Evolutionary conservation across 2,113 vertebrate species (phyloP).

Genomic region (Chloropsis hardwickii): DNA sequence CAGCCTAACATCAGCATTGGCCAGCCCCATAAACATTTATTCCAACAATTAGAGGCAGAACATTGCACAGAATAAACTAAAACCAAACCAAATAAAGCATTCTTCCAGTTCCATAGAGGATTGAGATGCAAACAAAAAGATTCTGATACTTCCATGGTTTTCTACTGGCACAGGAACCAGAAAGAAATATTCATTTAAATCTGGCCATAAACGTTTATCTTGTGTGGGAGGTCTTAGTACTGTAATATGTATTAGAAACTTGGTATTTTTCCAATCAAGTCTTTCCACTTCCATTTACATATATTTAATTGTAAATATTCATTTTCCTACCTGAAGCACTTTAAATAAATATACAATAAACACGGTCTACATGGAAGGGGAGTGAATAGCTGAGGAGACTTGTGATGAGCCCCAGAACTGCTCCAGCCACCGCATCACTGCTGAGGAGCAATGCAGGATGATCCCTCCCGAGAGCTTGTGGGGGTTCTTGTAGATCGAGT

Average conservation of each 20-base stretch:
- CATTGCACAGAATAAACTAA: not conserved
- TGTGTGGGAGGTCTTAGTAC: constrained; percentile 65
- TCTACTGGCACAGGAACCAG: constrained; percentile 37
- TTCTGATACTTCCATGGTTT: not conserved
- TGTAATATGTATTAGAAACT: constrained; percentile 67
- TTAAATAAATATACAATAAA: constrained; percentile 21
- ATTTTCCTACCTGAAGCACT: constrained; percentile 51
- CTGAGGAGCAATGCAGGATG: not conserved
- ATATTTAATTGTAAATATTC: constrained; percentile 61
- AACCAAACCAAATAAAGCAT: not conserved
- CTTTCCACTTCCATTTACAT: constrained; percentile 67
- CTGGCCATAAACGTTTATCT: constrained; percentile 50
- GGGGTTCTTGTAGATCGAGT: rapidly evolving
- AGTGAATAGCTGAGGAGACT: not conserved
- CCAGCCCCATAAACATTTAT: not conserved
- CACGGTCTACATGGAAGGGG: not conserved
- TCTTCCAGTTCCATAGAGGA: not conserved
- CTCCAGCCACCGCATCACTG: not conserved
- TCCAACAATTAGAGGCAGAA: not conserved
- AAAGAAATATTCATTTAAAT: constrained; percentile 37
- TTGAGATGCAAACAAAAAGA: not conserved
- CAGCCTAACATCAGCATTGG: not conserved
- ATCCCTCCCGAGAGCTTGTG: not conserved
- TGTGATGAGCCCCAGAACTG: not conserved
- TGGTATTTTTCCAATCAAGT: constrained; percentile 67